These are phyloP conservation scores for Mesoclemmys tuberculata DNA, from an alignment of 2,113 vertebrate genomes.

Conservation along the genomic window DNA sequence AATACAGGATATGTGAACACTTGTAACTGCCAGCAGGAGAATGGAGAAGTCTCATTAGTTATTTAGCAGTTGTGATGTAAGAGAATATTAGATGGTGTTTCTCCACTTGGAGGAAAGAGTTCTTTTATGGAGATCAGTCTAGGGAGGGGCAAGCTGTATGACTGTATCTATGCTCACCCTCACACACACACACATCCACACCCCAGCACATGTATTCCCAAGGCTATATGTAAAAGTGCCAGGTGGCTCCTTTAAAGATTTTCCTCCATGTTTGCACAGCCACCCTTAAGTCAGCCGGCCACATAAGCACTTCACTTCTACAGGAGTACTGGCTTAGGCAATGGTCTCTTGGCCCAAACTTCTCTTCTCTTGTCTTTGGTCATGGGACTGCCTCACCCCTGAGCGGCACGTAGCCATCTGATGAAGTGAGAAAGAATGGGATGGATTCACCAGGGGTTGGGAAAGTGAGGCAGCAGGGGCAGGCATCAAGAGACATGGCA, in stretches of 20 bases:
- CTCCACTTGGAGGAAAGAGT: not conserved
- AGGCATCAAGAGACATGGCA: not conserved
- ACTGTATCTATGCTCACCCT: not conserved
- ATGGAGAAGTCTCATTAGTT: rapidly evolving
- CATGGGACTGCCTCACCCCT: not conserved
- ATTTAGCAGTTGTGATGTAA: not conserved
- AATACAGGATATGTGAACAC: not conserved
- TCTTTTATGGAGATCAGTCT: not conserved
- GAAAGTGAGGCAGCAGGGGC: not conserved
- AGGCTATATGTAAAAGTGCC: not conserved
- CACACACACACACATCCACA: not conserved
- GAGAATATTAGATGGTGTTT: not conserved
- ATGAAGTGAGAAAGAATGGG: not conserved
- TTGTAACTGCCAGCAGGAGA: not conserved
- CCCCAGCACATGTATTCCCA: not conserved
- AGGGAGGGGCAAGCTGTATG: not conserved
- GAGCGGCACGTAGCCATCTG: not conserved
- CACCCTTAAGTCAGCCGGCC: not conserved
- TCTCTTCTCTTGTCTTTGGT: not conserved
- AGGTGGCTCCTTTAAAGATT: slow-evolving; percentile 21
- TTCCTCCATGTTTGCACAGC: not conserved
- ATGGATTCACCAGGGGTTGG: not conserved
- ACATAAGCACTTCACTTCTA: not conserved
- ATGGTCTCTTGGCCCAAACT: not conserved
- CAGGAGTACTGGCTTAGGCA: not conserved